Conservation (phyloP, 1,140 invertebrate species). For the Lamellibrachia luymesi region DNA sequence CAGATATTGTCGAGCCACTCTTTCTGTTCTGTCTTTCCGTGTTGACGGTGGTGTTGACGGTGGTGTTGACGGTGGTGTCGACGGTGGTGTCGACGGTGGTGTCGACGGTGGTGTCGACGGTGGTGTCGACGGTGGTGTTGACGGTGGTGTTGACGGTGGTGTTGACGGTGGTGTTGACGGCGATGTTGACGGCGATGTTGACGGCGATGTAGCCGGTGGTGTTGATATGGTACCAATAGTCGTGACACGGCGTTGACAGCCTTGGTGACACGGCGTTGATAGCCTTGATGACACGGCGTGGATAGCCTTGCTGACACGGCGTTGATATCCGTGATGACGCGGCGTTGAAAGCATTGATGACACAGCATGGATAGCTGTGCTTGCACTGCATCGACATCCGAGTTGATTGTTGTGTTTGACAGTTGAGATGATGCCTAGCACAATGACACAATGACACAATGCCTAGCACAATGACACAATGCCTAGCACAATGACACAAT, state of each 20-base stretch:
- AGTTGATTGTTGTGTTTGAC: conserved; percentile 3
- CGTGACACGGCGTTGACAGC: not conserved
- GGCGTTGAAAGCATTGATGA: not conserved
- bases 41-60: not conserved
- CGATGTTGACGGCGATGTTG: not conserved
- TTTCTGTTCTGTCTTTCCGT: too few species aligned
- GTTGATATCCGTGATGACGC: not conserved
- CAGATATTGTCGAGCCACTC: too few species aligned
- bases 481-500: too few species aligned
- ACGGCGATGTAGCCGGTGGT: not conserved
- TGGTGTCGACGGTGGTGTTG: not conserved
- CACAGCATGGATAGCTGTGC: not conserved
- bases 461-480: too few species aligned
- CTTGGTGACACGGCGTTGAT: not conserved
- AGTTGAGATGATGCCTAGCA: not conserved
- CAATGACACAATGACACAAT: too few species aligned
- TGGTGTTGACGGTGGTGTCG: not conserved
- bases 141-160: not conserved
- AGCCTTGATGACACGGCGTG: not conserved
- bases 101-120: not conserved
- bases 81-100: not conserved
- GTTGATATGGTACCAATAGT: not conserved
- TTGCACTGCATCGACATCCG: not conserved
- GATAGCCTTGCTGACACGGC: not conserved
- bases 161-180: not conserved